phyloP scores from a whole-genome alignment of 2,888 invertebrate genomes.

The Hemithea aestivaria region DNA sequence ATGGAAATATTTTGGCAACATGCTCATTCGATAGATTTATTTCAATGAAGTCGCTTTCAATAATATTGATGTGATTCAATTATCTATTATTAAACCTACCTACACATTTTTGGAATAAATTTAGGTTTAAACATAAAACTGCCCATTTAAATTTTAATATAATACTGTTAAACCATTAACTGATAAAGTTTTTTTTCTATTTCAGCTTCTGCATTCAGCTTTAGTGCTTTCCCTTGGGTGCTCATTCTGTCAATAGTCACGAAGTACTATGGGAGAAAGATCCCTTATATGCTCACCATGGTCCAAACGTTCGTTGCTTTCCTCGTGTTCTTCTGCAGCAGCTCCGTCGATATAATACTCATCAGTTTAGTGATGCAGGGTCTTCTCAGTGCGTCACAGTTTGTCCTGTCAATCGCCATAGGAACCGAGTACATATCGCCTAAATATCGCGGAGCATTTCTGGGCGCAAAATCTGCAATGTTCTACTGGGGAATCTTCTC shows the following conservation, averaged over 20 bases:
- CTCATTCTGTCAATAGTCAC: slow-evolving; percentile 27
- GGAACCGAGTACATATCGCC: slow-evolving; percentile 39
- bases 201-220: slow-evolving; percentile 18
- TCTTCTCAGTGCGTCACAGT: background rate
- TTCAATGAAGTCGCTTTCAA: no score
- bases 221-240: slow-evolving; percentile 33
- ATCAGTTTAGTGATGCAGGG: slow-evolving; percentile 26
- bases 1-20: no score
- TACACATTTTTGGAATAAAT: no score
- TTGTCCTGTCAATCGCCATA: slow-evolving; percentile 22
- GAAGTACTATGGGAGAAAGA: slow-evolving; percentile 29
- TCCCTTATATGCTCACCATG: slow-evolving; percentile 23
- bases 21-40: no score
- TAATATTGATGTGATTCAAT: no score
- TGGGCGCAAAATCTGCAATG: slow-evolving; percentile 33
- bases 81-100: no score
- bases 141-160: no score
- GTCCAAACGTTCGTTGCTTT: slow-evolving; percentile 24
- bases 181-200: background rate
- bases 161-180: no score
- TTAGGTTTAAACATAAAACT: no score
- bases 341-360: slow-evolving; percentile 27
- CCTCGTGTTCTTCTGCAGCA: slow-evolving; percentile 28
- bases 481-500: slow-evolving; percentile 36
- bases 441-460: slow-evolving; percentile 35